Conservation (phyloP, 2,888 invertebrate species). For the Perizoma flavofasciatum region DNA sequence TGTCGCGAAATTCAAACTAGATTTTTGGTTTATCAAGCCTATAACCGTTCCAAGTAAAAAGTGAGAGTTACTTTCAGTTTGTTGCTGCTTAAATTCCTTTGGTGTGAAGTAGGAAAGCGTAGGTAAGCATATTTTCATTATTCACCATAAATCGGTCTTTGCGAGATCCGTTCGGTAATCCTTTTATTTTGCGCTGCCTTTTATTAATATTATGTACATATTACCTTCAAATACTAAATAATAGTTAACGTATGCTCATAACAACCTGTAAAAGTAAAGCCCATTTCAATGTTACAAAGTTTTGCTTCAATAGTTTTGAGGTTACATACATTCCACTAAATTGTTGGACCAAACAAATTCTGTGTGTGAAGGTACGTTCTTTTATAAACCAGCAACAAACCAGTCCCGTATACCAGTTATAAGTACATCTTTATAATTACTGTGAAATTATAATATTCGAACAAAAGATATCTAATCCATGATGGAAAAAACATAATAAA, state of each 20-base stretch:
- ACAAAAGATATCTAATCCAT: no score
- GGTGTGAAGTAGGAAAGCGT: not conserved
- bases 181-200: no score
- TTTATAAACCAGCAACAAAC: constrained; percentile 10
- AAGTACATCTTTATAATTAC: no score
- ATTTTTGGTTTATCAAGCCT: not conserved
- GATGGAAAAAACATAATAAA: no score
- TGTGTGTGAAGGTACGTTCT: constrained; percentile 14
- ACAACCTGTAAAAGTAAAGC: not conserved
- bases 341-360: constrained; percentile 22
- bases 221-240: no score
- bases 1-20: constrained; percentile 15
- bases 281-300: constrained; percentile 14
- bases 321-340: constrained; percentile 27
- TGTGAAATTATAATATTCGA: no score
- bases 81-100: not conserved
- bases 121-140: constrained; percentile 13
- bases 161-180: not conserved
- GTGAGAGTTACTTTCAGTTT: not conserved
- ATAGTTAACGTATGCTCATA: not conserved
- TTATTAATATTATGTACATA: no score
- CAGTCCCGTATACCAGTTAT: not conserved
- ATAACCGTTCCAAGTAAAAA: not conserved
- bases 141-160: not conserved
- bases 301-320: constrained; percentile 29